phyloP scores from a whole-genome alignment of 1,140 invertebrate genomes.

The Drosophila burlai region DNA sequence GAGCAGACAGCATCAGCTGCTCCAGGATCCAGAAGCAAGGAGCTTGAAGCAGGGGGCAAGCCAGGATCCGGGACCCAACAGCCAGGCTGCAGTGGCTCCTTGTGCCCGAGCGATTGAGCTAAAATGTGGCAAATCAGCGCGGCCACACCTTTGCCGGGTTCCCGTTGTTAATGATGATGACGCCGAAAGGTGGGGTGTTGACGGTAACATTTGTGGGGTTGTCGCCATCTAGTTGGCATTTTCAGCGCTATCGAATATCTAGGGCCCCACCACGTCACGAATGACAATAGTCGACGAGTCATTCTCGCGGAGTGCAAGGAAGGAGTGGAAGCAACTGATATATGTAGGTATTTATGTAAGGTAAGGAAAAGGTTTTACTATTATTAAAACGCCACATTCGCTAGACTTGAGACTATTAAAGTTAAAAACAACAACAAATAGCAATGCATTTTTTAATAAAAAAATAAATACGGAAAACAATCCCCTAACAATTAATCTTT shows the following conservation, averaged over 20 bases:
- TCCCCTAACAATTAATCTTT: neutral
- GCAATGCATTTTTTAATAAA: neutral
- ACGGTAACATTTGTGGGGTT: constrained; percentile 23
- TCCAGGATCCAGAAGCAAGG: constrained; percentile 10
- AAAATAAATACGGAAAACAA: neutral
- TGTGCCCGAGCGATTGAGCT: constrained; percentile 33
- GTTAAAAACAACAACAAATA: too few relatives aligned
- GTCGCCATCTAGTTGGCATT: constrained; percentile 31
- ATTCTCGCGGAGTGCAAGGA: neutral
- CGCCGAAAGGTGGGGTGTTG: constrained; percentile 9
- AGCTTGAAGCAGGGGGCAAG: constrained; percentile 4
- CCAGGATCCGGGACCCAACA: constrained; percentile 13
- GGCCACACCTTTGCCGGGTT: constrained; percentile 37
- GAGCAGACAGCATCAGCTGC: constrained; percentile 25
- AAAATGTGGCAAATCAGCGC: constrained; percentile 48
- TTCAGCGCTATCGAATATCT: constrained; percentile 33
- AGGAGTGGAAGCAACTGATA: neutral
- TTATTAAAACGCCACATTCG: neutral
- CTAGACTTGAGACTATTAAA: neutral
- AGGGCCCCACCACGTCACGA: neutral
- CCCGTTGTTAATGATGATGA: constrained; percentile 52
- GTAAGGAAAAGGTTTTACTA: neutral
- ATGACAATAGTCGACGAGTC: constrained; percentile 23
- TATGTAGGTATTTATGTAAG: neutral
- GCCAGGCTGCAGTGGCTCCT: constrained; percentile 19